Base-by-base conservation (phyloP, 2,888 invertebrate species). In the Plebejus argus region DNA sequence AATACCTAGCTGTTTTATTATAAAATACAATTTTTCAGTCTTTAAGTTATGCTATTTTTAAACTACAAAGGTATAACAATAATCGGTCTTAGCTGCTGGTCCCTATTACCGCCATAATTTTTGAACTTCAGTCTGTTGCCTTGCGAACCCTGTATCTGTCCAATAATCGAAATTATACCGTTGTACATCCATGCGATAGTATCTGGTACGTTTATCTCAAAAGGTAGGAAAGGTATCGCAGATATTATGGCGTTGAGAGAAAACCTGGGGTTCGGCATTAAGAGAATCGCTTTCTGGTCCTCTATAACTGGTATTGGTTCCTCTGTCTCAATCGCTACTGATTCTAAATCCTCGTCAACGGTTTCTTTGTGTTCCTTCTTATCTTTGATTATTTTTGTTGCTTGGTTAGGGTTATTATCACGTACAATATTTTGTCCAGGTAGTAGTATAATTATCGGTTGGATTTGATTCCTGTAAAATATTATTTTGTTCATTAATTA, bases 171-270 rank as follows among this genome's bases (percentile, higher is more conserved):
- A 70, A 93, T 86, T 74, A 94, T 89, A 6, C 88, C 88, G 80
- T 90, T 87, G 77, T 88, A 89, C 5, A 88, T 89, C 92, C 91
- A 92, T 0, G 89, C 86, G 76, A 96, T 88, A 0, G 94, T 88
- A 81, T 96, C 95, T 3, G 96, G 96, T 0, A 96, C 95, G 83
- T 96, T 96, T 1, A 96, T 87, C 87, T 96, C 95, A 77, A 96
- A 89, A 0, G 96, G 96, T 28, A 96, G 87, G 84, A 95, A 95
- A 0, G 95, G 94, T 35, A 95, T 92, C 6, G 88, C 86, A 20
- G 93, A 91, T 78, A 96, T 95, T 76, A 95, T 86, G 56, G 89
- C 90, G 5, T 95, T 94, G 18, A 94, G 85, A 1, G 87, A 85
- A 18, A 86, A 82, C 82, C 89, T 88, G 20, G 87, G 86, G 78